Conservation (phyloP, 1,140 invertebrate genomes). For the Lerema accius region DNA sequence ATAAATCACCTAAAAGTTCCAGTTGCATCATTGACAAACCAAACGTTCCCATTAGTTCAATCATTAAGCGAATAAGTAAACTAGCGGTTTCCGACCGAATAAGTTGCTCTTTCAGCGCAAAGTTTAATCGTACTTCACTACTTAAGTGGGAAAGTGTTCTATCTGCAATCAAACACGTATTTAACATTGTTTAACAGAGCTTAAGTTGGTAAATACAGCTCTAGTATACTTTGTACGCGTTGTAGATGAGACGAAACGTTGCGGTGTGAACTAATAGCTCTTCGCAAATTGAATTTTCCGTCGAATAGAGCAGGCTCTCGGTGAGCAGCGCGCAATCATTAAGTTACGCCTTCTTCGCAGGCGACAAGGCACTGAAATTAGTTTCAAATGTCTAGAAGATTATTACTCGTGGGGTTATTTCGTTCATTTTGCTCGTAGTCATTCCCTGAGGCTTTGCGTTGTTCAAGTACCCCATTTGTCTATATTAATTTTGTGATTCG, state of each 20-base stretch:
- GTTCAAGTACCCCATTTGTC: conserved; percentile 28
- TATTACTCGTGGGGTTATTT: conserved; percentile 25
- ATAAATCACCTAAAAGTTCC: too few relatives aligned
- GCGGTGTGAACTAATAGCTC: conserved; percentile 72
- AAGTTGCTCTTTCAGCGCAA: conserved; percentile 15
- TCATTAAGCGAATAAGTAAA: background rate
- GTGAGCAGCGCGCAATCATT: conserved; percentile 67
- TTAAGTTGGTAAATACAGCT: conserved; percentile 14
- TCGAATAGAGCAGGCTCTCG: conserved; percentile 66
- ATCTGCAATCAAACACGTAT: conserved; percentile 19
- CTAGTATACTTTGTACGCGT: conserved; percentile 2
- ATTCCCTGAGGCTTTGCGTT: conserved; percentile 19
- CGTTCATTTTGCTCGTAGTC: conserved; percentile 18
- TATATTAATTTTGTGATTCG: too few relatives aligned
- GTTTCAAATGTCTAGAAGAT: conserved; percentile 25
- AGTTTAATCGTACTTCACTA: conserved; percentile 13
- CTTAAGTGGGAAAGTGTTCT: conserved; percentile 13
- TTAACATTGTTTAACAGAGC: conserved; percentile 8
- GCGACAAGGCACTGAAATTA: conserved; percentile 29
- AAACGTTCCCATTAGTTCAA: background rate
- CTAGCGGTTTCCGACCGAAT: background rate
- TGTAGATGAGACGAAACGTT: conserved; percentile 25
- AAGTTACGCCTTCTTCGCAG: conserved; percentile 54
- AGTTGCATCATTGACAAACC: too few relatives aligned
- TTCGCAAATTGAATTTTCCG: conserved; percentile 74